Evolutionary conservation across 1,140 invertebrate species (phyloP), one percentile per base, ranked within the genome.

Genomic region (Conus ventricosus): DNA sequence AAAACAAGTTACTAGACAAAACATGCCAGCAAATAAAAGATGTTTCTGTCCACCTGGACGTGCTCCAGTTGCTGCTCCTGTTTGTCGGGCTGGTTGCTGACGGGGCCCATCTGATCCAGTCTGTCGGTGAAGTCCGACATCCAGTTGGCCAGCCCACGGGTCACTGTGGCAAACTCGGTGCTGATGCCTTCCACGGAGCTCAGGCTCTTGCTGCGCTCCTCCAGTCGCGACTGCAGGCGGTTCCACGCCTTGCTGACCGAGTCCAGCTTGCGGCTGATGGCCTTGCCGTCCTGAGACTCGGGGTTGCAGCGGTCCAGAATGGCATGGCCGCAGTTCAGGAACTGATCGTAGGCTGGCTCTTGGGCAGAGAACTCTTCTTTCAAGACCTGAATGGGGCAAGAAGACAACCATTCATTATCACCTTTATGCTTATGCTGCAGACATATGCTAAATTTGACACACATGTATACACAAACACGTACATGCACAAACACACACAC

Each of bases 301-400:
- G 96, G 96, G 71, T 97, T 96, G 82, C 98, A 95, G 89, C 97
- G 96, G 57, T 96, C 96, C 11, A 99, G 94, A 20, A 99, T 97
- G 39, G 96, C 96, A 90, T 97, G 96, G 3, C 97, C 97, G 53
- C 98, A 96, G 89, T 98, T 96, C 91, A 98, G 96, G 88, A 99
- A 96, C 92, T 98, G 97, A 89, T 97, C 97, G 82, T 99, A 95
- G 89, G 98, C 97, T 0, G 98, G 98, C 94, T 99, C 97, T 94
- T 99, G 98, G 4, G 97, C 97, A 87, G 97, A 96, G 96, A 99
- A 97, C 95, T 99, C 98, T 95, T 99, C 98, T 89, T 98, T 96
- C 27, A 99, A 95, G 1, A 99, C 98, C 96, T 98, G 97, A 53
- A 90, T 54, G 84, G 17, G 80, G 57, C 78, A 88, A 87, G 85